Evolutionary conservation across 2,113 vertebrate genomes (phyloP).

Genomic region (Egretta garzetta): DNA sequence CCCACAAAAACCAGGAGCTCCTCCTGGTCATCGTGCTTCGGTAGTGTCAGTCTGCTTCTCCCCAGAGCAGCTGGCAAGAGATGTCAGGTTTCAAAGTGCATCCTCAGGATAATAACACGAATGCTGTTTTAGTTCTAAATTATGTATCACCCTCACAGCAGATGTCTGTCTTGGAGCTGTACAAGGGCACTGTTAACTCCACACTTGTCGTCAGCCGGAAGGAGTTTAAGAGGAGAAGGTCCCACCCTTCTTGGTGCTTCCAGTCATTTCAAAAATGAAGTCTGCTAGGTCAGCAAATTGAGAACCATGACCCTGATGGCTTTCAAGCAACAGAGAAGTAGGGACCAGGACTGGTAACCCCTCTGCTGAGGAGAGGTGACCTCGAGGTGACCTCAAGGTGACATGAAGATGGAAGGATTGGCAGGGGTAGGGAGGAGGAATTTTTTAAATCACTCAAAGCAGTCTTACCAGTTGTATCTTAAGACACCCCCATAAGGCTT

Average conservation of each 20-base stretch:
- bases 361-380: not conserved
- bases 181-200: not conserved
- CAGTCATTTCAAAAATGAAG: not conserved
- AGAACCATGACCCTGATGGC: not conserved
- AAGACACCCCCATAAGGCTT: not conserved
- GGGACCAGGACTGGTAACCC: not conserved
- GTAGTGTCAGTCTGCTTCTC: not conserved
- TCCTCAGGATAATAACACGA: not conserved
- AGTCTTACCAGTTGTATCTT: not conserved
- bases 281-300: not conserved
- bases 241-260: not conserved
- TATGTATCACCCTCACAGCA: not conserved
- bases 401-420: not conserved
- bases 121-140: slow-evolving; percentile 4
- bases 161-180: not conserved
- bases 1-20: not conserved
- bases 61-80: not conserved
- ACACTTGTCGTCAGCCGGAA: not conserved
- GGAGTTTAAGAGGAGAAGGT: not conserved
- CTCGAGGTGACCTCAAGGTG: not conserved
- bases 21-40: not conserved
- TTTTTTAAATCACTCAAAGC: not conserved
- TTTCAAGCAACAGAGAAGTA: not conserved
- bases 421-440: not conserved
- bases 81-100: not conserved